Conservation (phyloP, 2,113 vertebrate genomes). For the Gallinago jamesoni region DNA sequence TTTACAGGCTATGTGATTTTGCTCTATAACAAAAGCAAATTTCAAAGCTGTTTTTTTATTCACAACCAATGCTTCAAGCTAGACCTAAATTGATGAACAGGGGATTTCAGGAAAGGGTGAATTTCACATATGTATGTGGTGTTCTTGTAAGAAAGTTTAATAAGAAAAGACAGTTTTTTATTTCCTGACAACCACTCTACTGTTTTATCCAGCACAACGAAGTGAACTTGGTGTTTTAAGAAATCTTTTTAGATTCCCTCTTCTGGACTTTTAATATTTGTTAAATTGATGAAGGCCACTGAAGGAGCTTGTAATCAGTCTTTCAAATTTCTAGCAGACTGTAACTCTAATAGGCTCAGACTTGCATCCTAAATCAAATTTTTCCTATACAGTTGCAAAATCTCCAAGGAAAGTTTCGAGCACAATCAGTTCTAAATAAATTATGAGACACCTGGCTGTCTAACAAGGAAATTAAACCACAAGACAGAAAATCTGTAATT, state of each 20-base stretch:
- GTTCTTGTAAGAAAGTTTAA: not conserved
- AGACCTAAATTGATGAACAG: not conserved
- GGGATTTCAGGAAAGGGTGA: not conserved
- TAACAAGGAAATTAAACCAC: not conserved
- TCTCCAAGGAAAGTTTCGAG: not conserved
- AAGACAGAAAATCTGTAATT: not conserved
- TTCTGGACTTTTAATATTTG: not conserved
- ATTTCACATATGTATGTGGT: not conserved
- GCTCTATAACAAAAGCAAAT: not conserved
- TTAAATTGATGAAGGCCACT: constrained; percentile 21
- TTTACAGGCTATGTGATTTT: not conserved
- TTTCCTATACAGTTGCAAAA: constrained; percentile 5
- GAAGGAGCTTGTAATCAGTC: constrained; percentile 25
- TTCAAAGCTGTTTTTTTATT: not conserved
- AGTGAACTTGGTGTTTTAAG: not conserved
- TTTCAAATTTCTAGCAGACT: not conserved
- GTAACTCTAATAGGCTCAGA: not conserved
- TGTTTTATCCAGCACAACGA: not conserved
- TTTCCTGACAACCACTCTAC: not conserved
- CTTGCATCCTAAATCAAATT: not conserved
- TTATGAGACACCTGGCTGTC: not conserved
- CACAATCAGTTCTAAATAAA: constrained; percentile 8
- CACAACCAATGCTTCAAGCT: not conserved
- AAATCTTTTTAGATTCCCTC: not conserved
- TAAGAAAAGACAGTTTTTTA: not conserved